A percentile compares a stretch with the other conserved stretches of the same genome.
Conservation (phyloP, 2,113 vertebrate species). For the Hirundichthys speculiger region DNA sequence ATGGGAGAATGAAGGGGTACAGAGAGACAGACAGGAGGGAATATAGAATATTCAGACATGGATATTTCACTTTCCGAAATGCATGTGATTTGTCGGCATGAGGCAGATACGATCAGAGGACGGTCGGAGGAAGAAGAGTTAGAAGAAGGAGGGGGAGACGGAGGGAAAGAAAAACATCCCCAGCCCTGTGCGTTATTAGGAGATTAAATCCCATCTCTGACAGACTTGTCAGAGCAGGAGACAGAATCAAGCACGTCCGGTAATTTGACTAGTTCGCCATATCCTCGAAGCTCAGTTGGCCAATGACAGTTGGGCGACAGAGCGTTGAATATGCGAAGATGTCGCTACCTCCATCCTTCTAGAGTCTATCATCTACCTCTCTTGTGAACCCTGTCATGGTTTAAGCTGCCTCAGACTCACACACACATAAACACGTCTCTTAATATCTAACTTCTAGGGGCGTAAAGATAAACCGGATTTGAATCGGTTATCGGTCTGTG, state of each 20-base stretch:
- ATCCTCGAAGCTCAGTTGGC: slow-evolving; percentile 77
- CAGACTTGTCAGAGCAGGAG: slow-evolving; percentile 79
- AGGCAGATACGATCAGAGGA: slow-evolving; percentile 80
- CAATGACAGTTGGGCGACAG: slow-evolving; percentile 78
- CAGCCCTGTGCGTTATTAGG: slow-evolving; percentile 79
- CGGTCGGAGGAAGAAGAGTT: slow-evolving; percentile 68
- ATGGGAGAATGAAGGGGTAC: slow-evolving; percentile 47
- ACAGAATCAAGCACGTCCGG: slow-evolving; percentile 76
- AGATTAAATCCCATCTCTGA: slow-evolving; percentile 84
- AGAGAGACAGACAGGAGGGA: slow-evolving; percentile 21
- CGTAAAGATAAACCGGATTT: too few species aligned
- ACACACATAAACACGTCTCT: too few species aligned
- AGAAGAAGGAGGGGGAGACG: slow-evolving; percentile 27
- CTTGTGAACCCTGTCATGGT: slow-evolving; percentile 47
- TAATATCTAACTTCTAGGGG: too few species aligned
- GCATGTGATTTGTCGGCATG: slow-evolving; percentile 80
- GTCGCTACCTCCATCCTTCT: slow-evolving; percentile 53
- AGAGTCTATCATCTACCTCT: slow-evolving; percentile 46
- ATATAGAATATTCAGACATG: slow-evolving; percentile 68
- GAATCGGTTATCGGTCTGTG: too few species aligned
- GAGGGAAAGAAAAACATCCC: slow-evolving; percentile 24
- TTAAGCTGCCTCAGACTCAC: slow-evolving; percentile 20
- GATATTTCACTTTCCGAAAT: slow-evolving; percentile 71
- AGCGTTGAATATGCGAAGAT: slow-evolving; percentile 75
- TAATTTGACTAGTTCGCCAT: slow-evolving; percentile 85